phyloP scores from a whole-genome alignment of 2,113 vertebrate species.

The Catharus minimus region DNA sequence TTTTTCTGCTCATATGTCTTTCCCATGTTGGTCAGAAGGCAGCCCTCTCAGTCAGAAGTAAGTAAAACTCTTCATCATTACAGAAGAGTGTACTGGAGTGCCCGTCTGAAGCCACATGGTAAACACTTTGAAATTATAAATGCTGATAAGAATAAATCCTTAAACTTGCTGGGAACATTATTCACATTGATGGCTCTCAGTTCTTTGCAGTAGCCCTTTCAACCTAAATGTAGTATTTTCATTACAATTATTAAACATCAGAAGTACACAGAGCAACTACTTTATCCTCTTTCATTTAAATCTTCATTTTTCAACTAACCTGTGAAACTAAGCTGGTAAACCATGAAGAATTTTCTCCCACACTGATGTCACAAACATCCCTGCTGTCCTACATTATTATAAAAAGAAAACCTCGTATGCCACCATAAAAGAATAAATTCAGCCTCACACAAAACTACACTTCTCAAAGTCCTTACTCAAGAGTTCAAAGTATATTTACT shows the following conservation, averaged over 20 bases:
- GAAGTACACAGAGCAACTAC: background rate
- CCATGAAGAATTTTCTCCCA: background rate
- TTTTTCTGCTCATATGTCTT: background rate
- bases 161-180: background rate
- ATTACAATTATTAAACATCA: background rate
- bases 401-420: background rate
- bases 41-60: background rate
- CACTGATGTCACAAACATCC: background rate
- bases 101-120: background rate
- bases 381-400: background rate
- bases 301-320: background rate
- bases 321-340: background rate
- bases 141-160: background rate
- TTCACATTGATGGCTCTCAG: background rate
- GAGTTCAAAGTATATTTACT: background rate
- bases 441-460: background rate
- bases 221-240: background rate
- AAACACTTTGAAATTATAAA: background rate
- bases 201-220: background rate
- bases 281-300: background rate
- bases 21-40: background rate
- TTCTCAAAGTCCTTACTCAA: background rate
- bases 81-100: background rate
- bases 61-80: background rate
- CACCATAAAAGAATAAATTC: background rate